A percentile compares a stretch with the other conserved stretches of the same genome.
phyloP scores from a whole-genome alignment of 2,113 vertebrate genomes.

The Caranx ignobilis region DNA sequence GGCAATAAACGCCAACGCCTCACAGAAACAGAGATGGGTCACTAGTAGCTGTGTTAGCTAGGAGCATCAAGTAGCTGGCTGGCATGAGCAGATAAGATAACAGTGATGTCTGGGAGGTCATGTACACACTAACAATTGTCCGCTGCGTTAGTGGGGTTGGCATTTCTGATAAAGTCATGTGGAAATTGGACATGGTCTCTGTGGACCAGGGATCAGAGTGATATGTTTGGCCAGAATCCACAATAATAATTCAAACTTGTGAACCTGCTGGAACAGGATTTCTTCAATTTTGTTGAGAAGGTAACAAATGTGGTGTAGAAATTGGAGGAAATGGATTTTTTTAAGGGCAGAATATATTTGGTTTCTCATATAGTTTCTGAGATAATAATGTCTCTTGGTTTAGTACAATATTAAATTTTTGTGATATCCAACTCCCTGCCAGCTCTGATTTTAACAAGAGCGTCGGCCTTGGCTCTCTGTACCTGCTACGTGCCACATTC shows the following conservation, averaged over 20 bases:
- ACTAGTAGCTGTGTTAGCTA: constrained; percentile 40
- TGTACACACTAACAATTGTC: constrained; percentile 39
- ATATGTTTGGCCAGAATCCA: constrained; percentile 59
- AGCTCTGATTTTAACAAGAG: constrained; percentile 66
- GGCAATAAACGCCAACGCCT: constrained; percentile 73
- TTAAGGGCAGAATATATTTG: constrained; percentile 56
- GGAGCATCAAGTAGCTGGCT: constrained; percentile 58
- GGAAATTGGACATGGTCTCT: constrained; percentile 46
- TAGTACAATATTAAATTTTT: constrained; percentile 66
- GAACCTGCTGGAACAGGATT: constrained; percentile 63
- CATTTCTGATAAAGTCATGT: constrained; percentile 57
- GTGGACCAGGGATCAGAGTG: constrained; percentile 42
- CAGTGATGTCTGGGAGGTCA: constrained; percentile 35
- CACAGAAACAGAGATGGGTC: constrained; percentile 56
- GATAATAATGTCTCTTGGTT: constrained; percentile 67
- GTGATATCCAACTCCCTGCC: constrained; percentile 59
- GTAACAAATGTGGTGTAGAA: constrained; percentile 74
- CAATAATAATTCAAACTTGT: constrained; percentile 53
- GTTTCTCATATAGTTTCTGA: constrained; percentile 67
- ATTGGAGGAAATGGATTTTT: constrained; percentile 49
- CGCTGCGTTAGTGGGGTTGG: constrained; percentile 20
- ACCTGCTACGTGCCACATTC: constrained; percentile 41
- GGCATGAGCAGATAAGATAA: constrained; percentile 77
- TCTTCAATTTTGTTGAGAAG: constrained; percentile 54
- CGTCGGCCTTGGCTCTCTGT: constrained; percentile 45